These are phyloP conservation scores for Xanthorhoe designata DNA, from an alignment of 2,888 invertebrate genomes.

Conservation along the genomic window DNA sequence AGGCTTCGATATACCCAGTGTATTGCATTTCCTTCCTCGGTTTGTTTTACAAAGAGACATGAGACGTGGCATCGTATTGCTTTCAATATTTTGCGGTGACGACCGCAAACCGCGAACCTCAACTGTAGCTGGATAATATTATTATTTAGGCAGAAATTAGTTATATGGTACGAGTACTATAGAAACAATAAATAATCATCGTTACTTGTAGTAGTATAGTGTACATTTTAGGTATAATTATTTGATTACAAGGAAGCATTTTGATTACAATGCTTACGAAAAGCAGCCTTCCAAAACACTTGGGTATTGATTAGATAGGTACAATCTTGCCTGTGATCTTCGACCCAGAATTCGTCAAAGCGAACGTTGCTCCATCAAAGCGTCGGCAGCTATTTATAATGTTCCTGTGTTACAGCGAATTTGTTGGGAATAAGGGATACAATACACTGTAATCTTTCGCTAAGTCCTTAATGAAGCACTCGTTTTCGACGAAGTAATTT, in stretches of 20 bases:
- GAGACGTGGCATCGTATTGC: conserved; percentile 64
- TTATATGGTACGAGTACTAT: not conserved
- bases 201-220: not conserved
- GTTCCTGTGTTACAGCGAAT: conserved; percentile 29
- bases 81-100: conserved; percentile 67
- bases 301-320: conserved; percentile 28
- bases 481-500: conserved; percentile 53
- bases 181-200: not conserved
- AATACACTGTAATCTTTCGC: conserved; percentile 49
- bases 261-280: conserved; percentile 13
- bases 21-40: conserved; percentile 57
- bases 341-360: conserved; percentile 43
- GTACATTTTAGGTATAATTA: not conserved
- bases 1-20: conserved; percentile 28
- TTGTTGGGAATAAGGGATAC: conserved; percentile 42
- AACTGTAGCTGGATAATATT: conserved; percentile 47
- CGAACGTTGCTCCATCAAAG: conserved; percentile 29
- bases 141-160: conserved; percentile 20
- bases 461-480: conserved; percentile 54
- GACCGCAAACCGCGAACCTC: conserved; percentile 71
- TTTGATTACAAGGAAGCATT: not conserved
- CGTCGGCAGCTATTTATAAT: conserved; percentile 38
- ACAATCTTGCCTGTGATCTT: conserved; percentile 29
- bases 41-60: conserved; percentile 61
- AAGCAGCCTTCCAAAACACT: conserved; percentile 23